These are phyloP conservation scores for Pseudococcus viburni DNA, from an alignment of 2,888 invertebrate genomes.

Conservation along the genomic window DNA sequence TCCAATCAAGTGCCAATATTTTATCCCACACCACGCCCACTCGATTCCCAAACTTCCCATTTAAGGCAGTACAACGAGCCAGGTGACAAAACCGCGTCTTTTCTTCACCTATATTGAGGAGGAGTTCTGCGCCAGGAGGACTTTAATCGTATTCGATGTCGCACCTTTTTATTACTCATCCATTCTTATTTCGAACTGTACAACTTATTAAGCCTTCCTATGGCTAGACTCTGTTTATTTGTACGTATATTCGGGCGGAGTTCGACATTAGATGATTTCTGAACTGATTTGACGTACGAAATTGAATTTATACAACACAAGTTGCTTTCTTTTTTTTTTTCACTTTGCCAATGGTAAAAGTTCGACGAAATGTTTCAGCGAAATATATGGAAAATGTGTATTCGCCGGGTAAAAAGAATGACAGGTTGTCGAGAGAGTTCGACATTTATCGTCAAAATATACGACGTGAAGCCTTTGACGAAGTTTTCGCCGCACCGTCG, in stretches of 20 bases:
- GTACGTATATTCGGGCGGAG: neutral
- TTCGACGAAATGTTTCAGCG: neutral
- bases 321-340: neutral
- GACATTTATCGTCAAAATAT: constrained; percentile 12
- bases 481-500: neutral
- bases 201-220: too few relatives aligned
- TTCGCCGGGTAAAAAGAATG: neutral
- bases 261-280: neutral
- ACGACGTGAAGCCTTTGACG: neutral
- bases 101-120: too few relatives aligned
- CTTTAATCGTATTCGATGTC: too few relatives aligned
- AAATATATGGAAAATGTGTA: neutral
- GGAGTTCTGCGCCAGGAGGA: too few relatives aligned
- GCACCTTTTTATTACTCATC: too few relatives aligned
- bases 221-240: neutral
- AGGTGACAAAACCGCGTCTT: too few relatives aligned
- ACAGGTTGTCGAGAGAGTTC: neutral
- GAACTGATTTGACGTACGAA: neutral
- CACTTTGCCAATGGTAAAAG: neutral
- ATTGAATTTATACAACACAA: neutral
- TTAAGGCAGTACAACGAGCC: too few relatives aligned
- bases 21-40: too few relatives aligned
- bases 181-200: too few relatives aligned
- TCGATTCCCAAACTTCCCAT: too few relatives aligned
- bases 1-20: too few relatives aligned